These are phyloP conservation scores for Ciconia stormi DNA, from an alignment of 2,113 vertebrate genomes.

Conservation along the genomic window DNA sequence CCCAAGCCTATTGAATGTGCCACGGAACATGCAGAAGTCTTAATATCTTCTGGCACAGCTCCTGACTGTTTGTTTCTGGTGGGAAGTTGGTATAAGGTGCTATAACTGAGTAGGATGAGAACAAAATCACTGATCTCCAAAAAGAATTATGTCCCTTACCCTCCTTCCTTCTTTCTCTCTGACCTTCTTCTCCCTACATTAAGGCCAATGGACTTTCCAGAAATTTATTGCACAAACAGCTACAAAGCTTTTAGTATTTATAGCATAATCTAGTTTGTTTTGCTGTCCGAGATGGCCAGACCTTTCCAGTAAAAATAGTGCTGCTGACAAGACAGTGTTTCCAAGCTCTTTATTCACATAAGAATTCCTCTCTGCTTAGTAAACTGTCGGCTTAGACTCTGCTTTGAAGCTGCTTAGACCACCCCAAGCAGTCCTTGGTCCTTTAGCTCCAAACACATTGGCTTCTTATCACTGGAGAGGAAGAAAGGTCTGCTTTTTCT, in stretches of 20 bases:
- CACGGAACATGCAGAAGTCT: rapidly evolving
- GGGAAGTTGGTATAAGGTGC: background rate
- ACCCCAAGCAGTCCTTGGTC: background rate
- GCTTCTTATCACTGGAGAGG: background rate
- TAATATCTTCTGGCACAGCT: background rate
- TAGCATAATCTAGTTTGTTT: background rate
- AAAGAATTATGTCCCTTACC: background rate
- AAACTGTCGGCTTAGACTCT: background rate
- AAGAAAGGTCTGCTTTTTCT: background rate
- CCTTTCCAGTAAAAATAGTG: background rate
- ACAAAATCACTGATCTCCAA: background rate
- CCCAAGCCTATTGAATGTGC: background rate
- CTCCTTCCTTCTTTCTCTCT: background rate
- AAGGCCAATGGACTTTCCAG: constrained; percentile 9
- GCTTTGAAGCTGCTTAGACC: background rate
- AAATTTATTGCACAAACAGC: constrained; percentile 11
- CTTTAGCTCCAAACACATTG: background rate
- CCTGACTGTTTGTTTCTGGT: background rate
- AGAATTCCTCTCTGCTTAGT: constrained; percentile 4
- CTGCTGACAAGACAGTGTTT: background rate
- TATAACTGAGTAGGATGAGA: background rate
- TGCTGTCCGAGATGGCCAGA: background rate
- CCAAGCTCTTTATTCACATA: background rate
- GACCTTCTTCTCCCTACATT: background rate
- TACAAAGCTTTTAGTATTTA: constrained; percentile 28